phyloP scores from a whole-genome alignment of 2,113 vertebrate genomes.

The Podiceps cristatus region DNA sequence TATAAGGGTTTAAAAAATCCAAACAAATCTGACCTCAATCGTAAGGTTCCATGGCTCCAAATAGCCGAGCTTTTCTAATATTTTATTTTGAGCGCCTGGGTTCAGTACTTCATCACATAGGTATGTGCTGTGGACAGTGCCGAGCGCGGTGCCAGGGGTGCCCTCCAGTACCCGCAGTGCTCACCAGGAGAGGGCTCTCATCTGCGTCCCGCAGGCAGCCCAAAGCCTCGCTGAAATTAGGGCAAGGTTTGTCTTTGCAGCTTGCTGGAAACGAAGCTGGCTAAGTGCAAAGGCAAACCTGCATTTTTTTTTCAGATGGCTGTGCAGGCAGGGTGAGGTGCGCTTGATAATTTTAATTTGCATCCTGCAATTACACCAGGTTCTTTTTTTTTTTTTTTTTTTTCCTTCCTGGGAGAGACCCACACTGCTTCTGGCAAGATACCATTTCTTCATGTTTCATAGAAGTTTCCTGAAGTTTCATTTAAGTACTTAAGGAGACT shows the following conservation, averaged over 20 bases:
- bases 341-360: background rate
- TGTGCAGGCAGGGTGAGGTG: background rate
- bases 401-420: background rate
- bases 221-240: background rate
- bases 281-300: background rate
- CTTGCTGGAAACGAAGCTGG: background rate
- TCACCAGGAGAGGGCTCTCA: slow-evolving; percentile 49
- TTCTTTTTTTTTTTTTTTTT: background rate
- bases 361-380: background rate
- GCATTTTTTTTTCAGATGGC: background rate
- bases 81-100: slow-evolving; percentile 36
- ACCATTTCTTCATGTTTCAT: background rate
- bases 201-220: background rate
- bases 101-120: slow-evolving; percentile 34
- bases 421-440: background rate
- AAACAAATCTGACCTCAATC: slow-evolving; percentile 57
- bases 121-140: slow-evolving; percentile 39
- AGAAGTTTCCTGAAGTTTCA: background rate
- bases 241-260: background rate
- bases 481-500: background rate
- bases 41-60: slow-evolving; percentile 20
- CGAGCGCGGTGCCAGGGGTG: slow-evolving; percentile 42
- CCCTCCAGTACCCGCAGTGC: background rate
- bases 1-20: no score
- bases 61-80: slow-evolving; percentile 53